Conservation (phyloP, 2,797 vertebrate species). For the Schizopygopsis malacanthus region DNA sequence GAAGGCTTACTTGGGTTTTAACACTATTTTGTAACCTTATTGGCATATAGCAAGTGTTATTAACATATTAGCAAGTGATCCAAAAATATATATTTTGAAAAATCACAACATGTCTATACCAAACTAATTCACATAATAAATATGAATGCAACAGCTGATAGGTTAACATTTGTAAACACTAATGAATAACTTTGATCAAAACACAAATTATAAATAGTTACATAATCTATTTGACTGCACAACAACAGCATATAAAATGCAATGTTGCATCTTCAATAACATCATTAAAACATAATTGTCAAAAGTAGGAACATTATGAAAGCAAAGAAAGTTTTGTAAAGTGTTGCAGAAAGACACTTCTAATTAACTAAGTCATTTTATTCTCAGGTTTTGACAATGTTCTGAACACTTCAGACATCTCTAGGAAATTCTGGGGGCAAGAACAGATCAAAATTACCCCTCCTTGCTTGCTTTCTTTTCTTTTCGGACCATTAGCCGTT, state of each 20-base stretch:
- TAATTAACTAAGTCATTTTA: slow-evolving; percentile 52
- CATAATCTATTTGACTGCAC: background rate
- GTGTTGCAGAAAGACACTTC: slow-evolving; percentile 35
- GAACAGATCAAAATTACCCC: slow-evolving; percentile 31
- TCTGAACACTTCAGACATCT: slow-evolving; percentile 46
- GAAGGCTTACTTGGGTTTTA: background rate
- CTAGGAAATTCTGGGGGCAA: slow-evolving; percentile 48
- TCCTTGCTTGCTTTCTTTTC: slow-evolving; percentile 40
- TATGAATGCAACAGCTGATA: background rate
- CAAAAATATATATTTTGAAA: background rate
- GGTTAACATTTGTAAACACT: background rate
- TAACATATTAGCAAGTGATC: background rate
- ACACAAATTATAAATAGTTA: background rate
- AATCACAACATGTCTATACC: too few species aligned
- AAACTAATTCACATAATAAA: background rate
- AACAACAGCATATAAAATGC: background rate
- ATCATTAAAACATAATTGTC: background rate
- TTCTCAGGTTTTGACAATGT: slow-evolving; percentile 41
- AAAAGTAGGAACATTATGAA: background rate
- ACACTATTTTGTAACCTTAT: background rate
- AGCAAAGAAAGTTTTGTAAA: background rate
- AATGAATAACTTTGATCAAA: background rate
- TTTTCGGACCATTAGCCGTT: slow-evolving; percentile 55
- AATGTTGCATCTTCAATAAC: background rate
- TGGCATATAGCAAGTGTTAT: too few species aligned